Evolutionary conservation across 2,888 invertebrate genomes (phyloP).

Genomic region (Zonitis immaculata): DNA sequence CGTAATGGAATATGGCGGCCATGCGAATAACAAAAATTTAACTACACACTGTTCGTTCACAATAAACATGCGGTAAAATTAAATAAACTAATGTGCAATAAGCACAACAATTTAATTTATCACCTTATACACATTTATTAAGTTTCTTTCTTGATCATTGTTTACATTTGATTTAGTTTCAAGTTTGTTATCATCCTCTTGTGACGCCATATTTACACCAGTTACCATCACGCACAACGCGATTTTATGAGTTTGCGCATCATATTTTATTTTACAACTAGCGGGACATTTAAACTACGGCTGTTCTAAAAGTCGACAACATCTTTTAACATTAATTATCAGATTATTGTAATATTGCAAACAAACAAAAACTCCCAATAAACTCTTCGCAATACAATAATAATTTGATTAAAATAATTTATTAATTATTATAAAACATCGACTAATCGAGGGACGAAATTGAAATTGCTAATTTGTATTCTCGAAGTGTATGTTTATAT

Average conservation of each 20-base stretch:
- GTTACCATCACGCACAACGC: slow-evolving; percentile 32
- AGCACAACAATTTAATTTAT: slow-evolving; percentile 43
- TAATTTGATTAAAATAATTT: no score
- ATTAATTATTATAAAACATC: no score
- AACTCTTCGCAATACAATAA: no score
- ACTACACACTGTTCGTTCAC: slow-evolving; percentile 41
- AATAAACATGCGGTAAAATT: slow-evolving; percentile 43
- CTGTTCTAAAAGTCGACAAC: not conserved
- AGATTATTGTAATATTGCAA: no score
- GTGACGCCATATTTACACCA: slow-evolving; percentile 48
- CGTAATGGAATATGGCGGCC: slow-evolving; percentile 46
- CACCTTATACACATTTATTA: slow-evolving; percentile 47
- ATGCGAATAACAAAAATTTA: slow-evolving; percentile 37
- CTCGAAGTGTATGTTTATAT: no score
- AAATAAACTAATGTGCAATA: slow-evolving; percentile 42
- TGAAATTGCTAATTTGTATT: no score
- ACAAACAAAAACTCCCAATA: no score
- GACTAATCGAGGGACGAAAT: no score
- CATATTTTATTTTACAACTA: not conserved
- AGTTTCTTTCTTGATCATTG: slow-evolving; percentile 44
- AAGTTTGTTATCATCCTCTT: slow-evolving; percentile 46
- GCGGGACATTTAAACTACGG: not conserved
- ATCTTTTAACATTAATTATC: not conserved
- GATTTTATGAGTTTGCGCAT: not conserved
- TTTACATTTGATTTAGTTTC: slow-evolving; percentile 43